A percentile compares a stretch with the other conserved stretches of the same genome.
Evolutionary conservation across 2,888 invertebrate species (phyloP).

Genomic region (Strigamia maritima): DNA sequence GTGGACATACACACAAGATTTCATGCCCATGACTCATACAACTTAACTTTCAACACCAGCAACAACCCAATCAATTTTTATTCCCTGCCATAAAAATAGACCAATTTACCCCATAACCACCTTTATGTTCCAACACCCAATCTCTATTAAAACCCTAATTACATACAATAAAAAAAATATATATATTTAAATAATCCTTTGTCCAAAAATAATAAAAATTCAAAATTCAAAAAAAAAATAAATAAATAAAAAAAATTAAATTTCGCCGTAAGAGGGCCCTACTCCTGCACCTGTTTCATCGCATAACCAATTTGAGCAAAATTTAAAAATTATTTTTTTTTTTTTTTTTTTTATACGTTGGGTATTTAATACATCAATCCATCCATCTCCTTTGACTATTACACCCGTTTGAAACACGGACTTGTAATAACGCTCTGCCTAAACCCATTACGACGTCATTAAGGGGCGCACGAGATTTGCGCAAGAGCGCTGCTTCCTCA

Average conservation of each 20-base stretch:
- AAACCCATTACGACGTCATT: constrained; percentile 29
- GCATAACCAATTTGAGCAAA: no score
- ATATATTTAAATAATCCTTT: no score
- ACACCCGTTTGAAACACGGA: neutral
- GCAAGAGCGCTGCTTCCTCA: constrained; percentile 15
- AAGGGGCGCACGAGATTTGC: constrained; percentile 8
- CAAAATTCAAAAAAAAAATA: no score
- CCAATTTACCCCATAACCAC: neutral
- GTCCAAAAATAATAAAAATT: no score
- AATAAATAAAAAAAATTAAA: no score
- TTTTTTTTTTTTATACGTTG: no score
- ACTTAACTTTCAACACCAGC: neutral
- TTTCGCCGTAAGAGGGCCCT: no score
- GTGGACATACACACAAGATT: neutral
- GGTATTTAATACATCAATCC: neutral
- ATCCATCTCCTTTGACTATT: neutral
- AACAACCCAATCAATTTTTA: neutral
- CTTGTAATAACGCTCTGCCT: neutral
- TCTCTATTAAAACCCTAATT: neutral
- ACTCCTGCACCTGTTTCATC: no score
- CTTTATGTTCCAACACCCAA: neutral
- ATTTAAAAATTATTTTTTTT: no score
- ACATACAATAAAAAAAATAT: neutral
- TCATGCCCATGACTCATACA: constrained; percentile 23
- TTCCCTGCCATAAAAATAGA: constrained; percentile 6